Evolutionary conservation across 2,888 invertebrate species (phyloP), one percentile per base, ranked within the genome.

Genomic region (Nudaria mundana): DNA sequence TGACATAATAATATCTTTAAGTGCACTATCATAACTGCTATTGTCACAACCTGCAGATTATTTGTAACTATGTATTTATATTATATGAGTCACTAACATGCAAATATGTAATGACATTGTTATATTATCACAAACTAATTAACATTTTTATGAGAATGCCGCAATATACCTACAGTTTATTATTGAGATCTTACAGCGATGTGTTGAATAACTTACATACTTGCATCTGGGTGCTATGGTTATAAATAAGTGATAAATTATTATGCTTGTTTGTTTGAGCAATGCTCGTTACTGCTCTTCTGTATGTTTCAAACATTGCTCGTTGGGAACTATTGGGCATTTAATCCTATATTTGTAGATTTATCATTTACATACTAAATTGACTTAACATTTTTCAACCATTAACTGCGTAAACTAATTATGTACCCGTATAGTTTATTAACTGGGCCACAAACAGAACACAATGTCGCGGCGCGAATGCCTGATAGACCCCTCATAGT

Each of bases 251-350:
- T 81, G 81, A 84, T 82, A 70, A 71, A 70, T 70, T 82, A 81
- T 81, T 83, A 81, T 86, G 87, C 87, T 87, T 88, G 83, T 85
- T 81, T 81, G 76, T 82, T 53, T 63, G 78, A 76, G 78, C 71
- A 65, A 67, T 77, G 76, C 61, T 81, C 68, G 84, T 81, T 48
- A 63, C 76, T 74, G 63, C 42, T 16, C 20, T 20, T 10, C 1
- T 12, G 18, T 14, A 11, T 75, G 79, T 67, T 36, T 81, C 87
- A 72, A 76, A 70, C 76, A 73, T 74, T 74, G 81, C 76, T 76
- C 79, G 56, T 65, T 85, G 89, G 89, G 89, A 84, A 87, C 89
- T 89, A 87, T 89, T 89, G 89, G 89, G 89, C 89, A 89, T 89
- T 87, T 89, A 89, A 89, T 88, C 82, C 84, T 87, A 77, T 88